Base-by-base conservation (phyloP, 2,113 vertebrate species). In the Reinhardtius hippoglossoides region DNA sequence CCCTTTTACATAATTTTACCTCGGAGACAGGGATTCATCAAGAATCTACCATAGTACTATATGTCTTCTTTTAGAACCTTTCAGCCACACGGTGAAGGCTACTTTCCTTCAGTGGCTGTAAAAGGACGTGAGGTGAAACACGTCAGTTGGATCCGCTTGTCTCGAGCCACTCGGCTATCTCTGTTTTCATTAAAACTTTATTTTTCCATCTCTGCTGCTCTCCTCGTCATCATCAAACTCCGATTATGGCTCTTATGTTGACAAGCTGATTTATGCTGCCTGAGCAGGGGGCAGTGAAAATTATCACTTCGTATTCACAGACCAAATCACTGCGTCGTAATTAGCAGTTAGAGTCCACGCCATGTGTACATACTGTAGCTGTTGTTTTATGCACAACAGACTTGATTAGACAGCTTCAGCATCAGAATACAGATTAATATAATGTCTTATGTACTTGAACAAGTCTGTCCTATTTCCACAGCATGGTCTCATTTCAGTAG, bases 351-450 rank as follows among this genome's bases (percentile, higher is more conserved):
- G 81, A 35, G 10, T 77, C 75, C 65, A 18, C 20, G 73, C 66
- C 42, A 54, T 79, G 81, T 79, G 74, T 72, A 44, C n/a, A 67
- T 59, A 69, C 67, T 76, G 48, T 83, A 76, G 67, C 72, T 74
- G 75, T 87, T 79, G 62, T 83, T 86, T 89, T 66, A 82, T 76
- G 80, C 78, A 58, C 67, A 78, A 67, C 55, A 42, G 78, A 85
- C 75, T 78, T 91, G 92, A 93, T 92, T 87, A 90, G 82, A 71
- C 46, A 48, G 63, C 78, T 64, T 76, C 63, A 60, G 56, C 71
- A 16, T 77, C 63, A 67, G 81, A 78, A 81, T 83, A 76, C 66
- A 81, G 74, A 93, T 87, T 88, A 85, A 90, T 75, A 55, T 88
- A 78, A 77, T 69, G 80, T 86, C 80, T 84, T 63, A 89, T 80